These are phyloP conservation scores for Menidia beryllina DNA, from an alignment of 2,113 vertebrate genomes.

Conservation along the genomic window DNA sequence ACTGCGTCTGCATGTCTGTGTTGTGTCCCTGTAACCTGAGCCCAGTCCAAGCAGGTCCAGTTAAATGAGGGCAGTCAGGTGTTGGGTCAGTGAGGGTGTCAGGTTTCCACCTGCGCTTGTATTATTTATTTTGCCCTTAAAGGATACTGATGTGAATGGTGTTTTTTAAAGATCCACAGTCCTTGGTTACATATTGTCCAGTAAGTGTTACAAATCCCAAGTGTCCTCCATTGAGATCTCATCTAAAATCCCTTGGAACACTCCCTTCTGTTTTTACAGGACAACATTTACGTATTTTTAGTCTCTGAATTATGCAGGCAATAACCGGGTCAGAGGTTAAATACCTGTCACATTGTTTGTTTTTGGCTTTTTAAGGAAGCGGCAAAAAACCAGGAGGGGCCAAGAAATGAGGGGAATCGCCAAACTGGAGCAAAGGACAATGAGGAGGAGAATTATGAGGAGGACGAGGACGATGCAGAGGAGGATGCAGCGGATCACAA, in stretches of 20 bases:
- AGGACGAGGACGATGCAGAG: slow-evolving; percentile 89
- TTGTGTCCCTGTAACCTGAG: slow-evolving; percentile 50
- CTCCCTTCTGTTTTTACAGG: slow-evolving; percentile 11
- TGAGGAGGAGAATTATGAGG: slow-evolving; percentile 90
- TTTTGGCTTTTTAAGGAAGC: slow-evolving; percentile 64
- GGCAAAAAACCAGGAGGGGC: slow-evolving; percentile 65
- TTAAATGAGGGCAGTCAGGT: slow-evolving; percentile 58
- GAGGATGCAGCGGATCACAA: slow-evolving; percentile 79
- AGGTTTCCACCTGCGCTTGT: slow-evolving; percentile 32
- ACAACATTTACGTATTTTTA: not conserved
- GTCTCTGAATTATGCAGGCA: no score
- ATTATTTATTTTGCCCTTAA: slow-evolving; percentile 14
- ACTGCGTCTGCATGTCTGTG: not conserved
- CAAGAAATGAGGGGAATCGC: slow-evolving; percentile 76
- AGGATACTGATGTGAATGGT: slow-evolving; percentile 8
- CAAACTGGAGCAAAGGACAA: slow-evolving; percentile 69
- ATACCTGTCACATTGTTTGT: not conserved
- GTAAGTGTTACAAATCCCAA: not conserved
- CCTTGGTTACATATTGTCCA: not conserved
- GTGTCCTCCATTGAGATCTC: not conserved
- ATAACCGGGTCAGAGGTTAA: no score
- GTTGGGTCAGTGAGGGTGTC: slow-evolving; percentile 38
- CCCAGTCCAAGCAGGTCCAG: slow-evolving; percentile 3
- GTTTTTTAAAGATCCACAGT: not conserved
- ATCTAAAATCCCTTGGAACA: not conserved